These are phyloP conservation scores for Euspilapteryx auroguttella DNA, from an alignment of 2,888 invertebrate genomes.

Conservation along the genomic window DNA sequence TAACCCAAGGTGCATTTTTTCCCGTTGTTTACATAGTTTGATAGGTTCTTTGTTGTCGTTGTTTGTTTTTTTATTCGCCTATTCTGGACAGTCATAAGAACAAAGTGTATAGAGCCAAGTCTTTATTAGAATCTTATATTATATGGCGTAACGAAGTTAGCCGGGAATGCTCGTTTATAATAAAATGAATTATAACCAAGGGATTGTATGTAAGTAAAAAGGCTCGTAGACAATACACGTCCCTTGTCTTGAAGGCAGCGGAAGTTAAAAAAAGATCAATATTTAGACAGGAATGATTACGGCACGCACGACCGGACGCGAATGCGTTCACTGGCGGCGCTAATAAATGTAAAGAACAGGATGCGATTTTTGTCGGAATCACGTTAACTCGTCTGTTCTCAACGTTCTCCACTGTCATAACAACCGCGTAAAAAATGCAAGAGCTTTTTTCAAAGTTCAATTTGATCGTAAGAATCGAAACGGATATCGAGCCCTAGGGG, in stretches of 20 bases:
- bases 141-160: too few species aligned
- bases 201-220: too few species aligned
- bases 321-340: conserved; percentile 35
- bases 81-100: too few species aligned
- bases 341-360: conserved; percentile 47
- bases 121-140: too few species aligned
- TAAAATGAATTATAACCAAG: too few species aligned
- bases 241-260: conserved; percentile 29
- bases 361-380: conserved; percentile 48
- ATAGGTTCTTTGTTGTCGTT: too few species aligned
- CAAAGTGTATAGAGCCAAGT: too few species aligned
- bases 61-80: too few species aligned
- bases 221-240: too few species aligned
- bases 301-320: conserved; percentile 35
- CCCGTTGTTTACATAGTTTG: too few species aligned
- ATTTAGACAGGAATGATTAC: conserved; percentile 55
- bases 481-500: conserved; percentile 31
- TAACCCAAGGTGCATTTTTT: too few species aligned
- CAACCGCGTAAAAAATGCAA: conserved; percentile 9
- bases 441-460: conserved; percentile 4
- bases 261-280: conserved; percentile 53
- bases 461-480: conserved; percentile 28
- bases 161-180: too few species aligned
- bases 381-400: conserved; percentile 42
- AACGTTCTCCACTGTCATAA: conserved; percentile 35